Conservation (phyloP, 2,888 invertebrate species). For the Eumerus sabulonum region DNA sequence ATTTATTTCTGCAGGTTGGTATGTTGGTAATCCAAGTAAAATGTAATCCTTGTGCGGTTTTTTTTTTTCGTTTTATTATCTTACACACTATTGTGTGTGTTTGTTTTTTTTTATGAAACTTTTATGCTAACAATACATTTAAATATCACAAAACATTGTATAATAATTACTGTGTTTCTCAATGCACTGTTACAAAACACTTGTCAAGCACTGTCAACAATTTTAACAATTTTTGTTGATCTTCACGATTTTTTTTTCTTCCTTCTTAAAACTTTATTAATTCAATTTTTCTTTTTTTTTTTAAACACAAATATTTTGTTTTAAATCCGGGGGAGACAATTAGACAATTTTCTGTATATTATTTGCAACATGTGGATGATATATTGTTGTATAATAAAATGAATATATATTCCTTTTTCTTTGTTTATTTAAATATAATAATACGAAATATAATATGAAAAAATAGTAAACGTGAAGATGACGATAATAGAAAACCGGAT, state of each 20-base stretch:
- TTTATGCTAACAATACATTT: slow-evolving; percentile 28
- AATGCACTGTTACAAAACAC: slow-evolving; percentile 45
- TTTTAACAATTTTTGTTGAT: slow-evolving; percentile 34
- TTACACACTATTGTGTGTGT: not conserved
- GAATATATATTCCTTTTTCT: slow-evolving; percentile 15
- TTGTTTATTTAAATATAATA: slow-evolving; percentile 20
- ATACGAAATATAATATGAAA: slow-evolving; percentile 14
- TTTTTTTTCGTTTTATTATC: slow-evolving; percentile 40
- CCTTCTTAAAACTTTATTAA: too few relatives aligned
- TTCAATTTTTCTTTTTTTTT: slow-evolving; percentile 3
- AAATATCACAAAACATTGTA: slow-evolving; percentile 24
- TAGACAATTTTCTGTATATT: not conserved
- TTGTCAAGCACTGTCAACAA: slow-evolving; percentile 55
- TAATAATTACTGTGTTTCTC: too few relatives aligned
- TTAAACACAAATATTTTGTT: too few relatives aligned
- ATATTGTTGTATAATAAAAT: slow-evolving; percentile 6
- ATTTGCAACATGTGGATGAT: slow-evolving; percentile 6
- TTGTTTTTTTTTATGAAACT: slow-evolving; percentile 22
- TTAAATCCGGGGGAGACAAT: too few relatives aligned
- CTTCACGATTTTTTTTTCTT: slow-evolving; percentile 10
- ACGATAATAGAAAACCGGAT: slow-evolving; percentile 60
- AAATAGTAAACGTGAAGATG: slow-evolving; percentile 41
- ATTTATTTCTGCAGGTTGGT: slow-evolving; percentile 19
- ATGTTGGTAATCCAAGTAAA: slow-evolving; percentile 41
- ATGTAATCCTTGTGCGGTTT: slow-evolving; percentile 51